phyloP scores from a whole-genome alignment of 2,888 invertebrate species.

The Acanthosepion lycidas region DNA sequence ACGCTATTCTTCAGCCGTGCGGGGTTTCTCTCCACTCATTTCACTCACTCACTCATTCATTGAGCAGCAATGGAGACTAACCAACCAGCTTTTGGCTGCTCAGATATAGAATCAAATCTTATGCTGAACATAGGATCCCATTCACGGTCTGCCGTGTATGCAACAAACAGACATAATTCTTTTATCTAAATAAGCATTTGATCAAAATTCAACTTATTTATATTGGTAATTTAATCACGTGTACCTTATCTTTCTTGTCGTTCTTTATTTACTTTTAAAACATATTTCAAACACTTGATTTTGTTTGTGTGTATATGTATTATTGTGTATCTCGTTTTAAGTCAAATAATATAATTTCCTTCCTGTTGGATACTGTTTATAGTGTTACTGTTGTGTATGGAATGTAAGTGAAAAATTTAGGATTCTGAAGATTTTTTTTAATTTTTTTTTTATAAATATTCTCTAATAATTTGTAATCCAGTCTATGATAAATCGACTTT shows the following conservation, averaged over 20 bases:
- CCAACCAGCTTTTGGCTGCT: conserved; percentile 16
- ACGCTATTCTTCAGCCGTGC: background rate
- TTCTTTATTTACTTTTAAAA: background rate
- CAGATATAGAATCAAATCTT: background rate
- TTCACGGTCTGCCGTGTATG: background rate
- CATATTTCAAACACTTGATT: background rate
- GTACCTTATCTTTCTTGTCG: background rate
- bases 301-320: background rate
- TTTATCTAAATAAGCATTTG: background rate
- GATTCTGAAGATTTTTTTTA: background rate
- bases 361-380: background rate
- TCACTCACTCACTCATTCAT: conserved; percentile 1
- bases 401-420: no score
- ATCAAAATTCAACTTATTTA: background rate
- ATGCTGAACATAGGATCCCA: conserved; percentile 33
- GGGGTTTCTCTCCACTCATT: background rate
- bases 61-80: background rate
- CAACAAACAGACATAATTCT: background rate
- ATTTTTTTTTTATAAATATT: background rate
- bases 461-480: background rate
- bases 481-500: no score
- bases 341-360: background rate
- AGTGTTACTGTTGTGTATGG: no score
- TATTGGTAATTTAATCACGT: background rate
- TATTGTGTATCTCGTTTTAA: background rate